These are phyloP conservation scores for Pseudopleuronectes americanus DNA, from an alignment of 2,797 vertebrate genomes.

Conservation along the genomic window DNA sequence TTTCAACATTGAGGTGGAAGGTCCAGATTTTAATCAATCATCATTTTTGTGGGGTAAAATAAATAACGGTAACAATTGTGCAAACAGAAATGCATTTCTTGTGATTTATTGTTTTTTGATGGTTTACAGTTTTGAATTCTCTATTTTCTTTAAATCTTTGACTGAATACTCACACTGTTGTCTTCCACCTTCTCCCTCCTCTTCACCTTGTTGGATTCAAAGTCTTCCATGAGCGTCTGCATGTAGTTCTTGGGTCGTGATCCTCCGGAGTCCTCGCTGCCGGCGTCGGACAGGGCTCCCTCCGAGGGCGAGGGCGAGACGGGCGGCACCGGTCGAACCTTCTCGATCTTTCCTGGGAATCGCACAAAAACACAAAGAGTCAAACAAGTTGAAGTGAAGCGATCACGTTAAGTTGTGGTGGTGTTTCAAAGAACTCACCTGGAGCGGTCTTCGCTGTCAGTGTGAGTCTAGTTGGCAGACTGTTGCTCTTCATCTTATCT, in stretches of 20 bases:
- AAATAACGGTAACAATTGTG: too few species aligned
- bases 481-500: conserved; percentile 84
- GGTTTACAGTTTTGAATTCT: too few species aligned
- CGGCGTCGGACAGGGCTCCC: conserved; percentile 86
- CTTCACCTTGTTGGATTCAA: conserved; percentile 96
- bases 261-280: conserved; percentile 89
- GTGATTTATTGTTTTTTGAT: too few species aligned
- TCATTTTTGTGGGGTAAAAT: neutral
- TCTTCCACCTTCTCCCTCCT: conserved; percentile 94
- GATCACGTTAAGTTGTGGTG: neutral
- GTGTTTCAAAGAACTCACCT: conserved; percentile 80
- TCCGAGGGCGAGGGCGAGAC: conserved; percentile 88
- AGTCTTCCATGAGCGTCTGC: conserved; percentile 99
- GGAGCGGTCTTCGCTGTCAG: conserved; percentile 90
- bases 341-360: conserved; percentile 95
- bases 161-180: conserved; percentile 89
- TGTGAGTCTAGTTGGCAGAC: conserved; percentile 84
- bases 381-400: neutral
- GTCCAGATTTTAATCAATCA: too few species aligned
- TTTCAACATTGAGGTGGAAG: neutral
- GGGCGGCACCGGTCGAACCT: conserved; percentile 87
- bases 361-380: neutral
- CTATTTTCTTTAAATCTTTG: neutral
- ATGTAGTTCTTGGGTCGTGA: conserved; percentile 95
- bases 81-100: too few species aligned